Conservation (phyloP, 2,113 vertebrate genomes). For the Cnemophilus loriae region DNA sequence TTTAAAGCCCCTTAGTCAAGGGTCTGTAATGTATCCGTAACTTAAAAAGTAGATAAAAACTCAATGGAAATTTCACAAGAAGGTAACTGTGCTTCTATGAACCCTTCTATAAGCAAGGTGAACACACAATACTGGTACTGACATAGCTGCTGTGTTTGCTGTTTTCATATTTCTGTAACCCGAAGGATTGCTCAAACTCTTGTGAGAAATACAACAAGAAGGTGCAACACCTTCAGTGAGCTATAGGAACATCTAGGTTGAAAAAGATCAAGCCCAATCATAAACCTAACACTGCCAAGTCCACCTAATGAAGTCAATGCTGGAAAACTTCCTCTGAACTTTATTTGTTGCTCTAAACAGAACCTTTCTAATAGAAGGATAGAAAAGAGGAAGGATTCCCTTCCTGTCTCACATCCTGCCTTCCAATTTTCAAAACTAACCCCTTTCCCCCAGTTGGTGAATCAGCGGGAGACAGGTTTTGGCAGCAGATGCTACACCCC, state of each 20-base stretch:
- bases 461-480: background rate
- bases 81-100: background rate
- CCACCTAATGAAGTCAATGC: background rate
- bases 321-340: background rate
- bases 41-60: background rate
- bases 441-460: background rate
- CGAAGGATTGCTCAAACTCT: background rate
- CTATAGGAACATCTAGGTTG: background rate
- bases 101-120: background rate
- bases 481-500: background rate
- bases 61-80: background rate
- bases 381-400: background rate
- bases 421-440: background rate
- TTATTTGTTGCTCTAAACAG: background rate
- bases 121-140: background rate
- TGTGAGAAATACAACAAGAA: background rate
- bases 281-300: background rate
- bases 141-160: rapidly evolving
- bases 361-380: background rate
- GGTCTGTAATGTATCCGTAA: background rate
- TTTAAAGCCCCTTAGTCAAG: background rate
- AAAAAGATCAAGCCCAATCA: rapidly evolving
- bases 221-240: background rate
- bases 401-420: background rate
- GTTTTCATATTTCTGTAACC: background rate